These are phyloP conservation scores for Strix aluco DNA, from an alignment of 2,113 vertebrate genomes.

Conservation along the genomic window DNA sequence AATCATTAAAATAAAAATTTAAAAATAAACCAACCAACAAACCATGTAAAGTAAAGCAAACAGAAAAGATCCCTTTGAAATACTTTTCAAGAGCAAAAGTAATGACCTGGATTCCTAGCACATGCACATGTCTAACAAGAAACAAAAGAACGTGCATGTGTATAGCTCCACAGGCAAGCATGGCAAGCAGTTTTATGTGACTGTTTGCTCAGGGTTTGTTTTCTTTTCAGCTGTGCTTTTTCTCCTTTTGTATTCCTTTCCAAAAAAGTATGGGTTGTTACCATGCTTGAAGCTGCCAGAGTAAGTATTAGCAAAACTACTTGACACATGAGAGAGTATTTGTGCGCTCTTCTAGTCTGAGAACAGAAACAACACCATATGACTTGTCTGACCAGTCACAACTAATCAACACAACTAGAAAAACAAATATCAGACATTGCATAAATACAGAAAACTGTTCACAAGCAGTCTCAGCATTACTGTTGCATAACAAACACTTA, in stretches of 20 bases:
- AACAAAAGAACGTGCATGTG: neutral
- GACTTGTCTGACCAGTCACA: conserved; percentile 64
- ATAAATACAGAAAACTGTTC: conserved; percentile 55
- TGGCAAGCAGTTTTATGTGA: neutral
- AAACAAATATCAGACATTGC: conserved; percentile 52
- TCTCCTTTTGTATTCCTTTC: neutral
- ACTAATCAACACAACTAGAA: conserved; percentile 57
- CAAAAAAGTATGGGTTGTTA: neutral
- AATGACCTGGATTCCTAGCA: neutral
- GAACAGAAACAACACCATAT: conserved; percentile 59
- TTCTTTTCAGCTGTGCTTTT: neutral
- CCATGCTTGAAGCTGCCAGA: neutral
- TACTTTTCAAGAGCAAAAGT: neutral
- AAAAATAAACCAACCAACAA: neutral
- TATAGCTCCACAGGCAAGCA: neutral
- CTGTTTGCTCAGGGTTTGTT: conserved; percentile 6
- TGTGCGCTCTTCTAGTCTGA: neutral
- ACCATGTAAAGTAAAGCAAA: neutral
- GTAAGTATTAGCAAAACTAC: conserved; percentile 37
- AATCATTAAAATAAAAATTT: neutral
- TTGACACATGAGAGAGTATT: conserved; percentile 29
- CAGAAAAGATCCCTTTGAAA: neutral
- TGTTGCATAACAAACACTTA: neutral
- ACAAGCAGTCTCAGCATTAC: neutral
- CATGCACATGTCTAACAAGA: neutral